Base-by-base conservation (phyloP, 30 jellyfish, hydroid and myxozoan species). In the Aurelia sp. region DNA sequence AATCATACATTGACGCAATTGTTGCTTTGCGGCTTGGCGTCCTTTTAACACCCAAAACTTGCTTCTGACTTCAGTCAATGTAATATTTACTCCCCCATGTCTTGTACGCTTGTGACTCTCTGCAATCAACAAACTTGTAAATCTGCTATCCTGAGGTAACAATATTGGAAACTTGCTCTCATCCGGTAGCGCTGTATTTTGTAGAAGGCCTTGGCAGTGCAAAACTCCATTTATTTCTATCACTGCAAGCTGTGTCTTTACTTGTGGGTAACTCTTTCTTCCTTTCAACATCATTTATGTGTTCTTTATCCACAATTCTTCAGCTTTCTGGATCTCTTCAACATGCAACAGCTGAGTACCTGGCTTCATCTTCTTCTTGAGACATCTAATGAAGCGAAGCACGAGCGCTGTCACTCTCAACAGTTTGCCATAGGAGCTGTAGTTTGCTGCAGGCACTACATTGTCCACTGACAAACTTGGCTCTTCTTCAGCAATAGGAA, bases 111-210 rank as follows among this genome's bases (percentile, higher is more conserved):
- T 62, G 44, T 77, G 88, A 48, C 73, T 53, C 19, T 6, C 71
- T 30, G 78, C 52, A 58, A 77, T 62, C 79, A 77, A 62, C 88
- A 77, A 77, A 27, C 48, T 30, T 77, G 88, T 37, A 19, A 48
- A 57, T 48, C 61, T 31, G 51, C 86, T 74, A 57, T 48, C 88
- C 40, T 77, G 48, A 20, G 88, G 88, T 61, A 77, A 77, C 35
- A 77, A 57, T 60, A 77, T 62, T 57, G 88, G 88, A 62, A 19
- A 62, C 67, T 77, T 77, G 71, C 73, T 62, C 9, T 62, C 83
- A 13, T 20, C 48, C 4, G 65, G 71, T 48, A 77, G 83, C 17
- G 31, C 31, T 22, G 88, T 48, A 51, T 77, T 58, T n/a, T 77
- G 66, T 0, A 77, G 81, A 35, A 83, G 71, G 62, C 88, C 62